Base-by-base conservation (phyloP, 2,113 vertebrate species). In the Percopsis transmontana region DNA sequence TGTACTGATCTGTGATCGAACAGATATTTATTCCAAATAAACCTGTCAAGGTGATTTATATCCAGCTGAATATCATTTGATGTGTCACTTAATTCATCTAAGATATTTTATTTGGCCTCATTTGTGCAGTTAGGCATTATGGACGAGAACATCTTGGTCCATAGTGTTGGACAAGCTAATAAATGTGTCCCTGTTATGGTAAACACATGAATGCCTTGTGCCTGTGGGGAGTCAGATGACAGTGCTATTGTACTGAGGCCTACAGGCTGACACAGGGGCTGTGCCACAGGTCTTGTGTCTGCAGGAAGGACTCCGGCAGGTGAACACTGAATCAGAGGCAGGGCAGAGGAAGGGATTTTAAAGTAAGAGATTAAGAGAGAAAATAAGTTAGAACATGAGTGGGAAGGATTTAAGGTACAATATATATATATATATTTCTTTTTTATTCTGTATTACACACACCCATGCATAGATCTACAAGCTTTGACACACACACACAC, bases 281-380 rank as follows among this genome's bases (percentile, higher is more conserved):
- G 77, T 11, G 14, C 19, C 20, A 39, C 13, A 52, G 15, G 16
- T 51, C 66, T 72, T 63, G 62, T 77, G 63, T 45, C 11, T 19
- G 38, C 16, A 24, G 59, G 61, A 80, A 70, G 66, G 58, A 78
- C 48, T 10, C 61, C 24, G 51, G 60, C 69, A 68, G 67, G 70
- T 69, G 82, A 69, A 0, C 5, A 3, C 21, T 55, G 58, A 75
- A 70, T 47, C 54, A 72, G 47, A 53, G 65, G 66, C 42, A 66
- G 57, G 55, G 51, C 39, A 23, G 44, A 21, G 47, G 45, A 66
- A 48, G 45, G 41, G 59, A 39, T 12, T 5, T 40, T 13, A 40
- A 61, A 15, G 64, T 58, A n/a, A 14, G 27, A 21, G 27, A 13
- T 20, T n/a, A 18, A 56, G 3, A 50, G 21, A 14, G 7, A 20